A percentile compares a stretch with the other conserved stretches of the same genome.
These are phyloP conservation scores for Campoplex nolae DNA, from an alignment of 2,888 invertebrate species.

Conservation along the genomic window DNA sequence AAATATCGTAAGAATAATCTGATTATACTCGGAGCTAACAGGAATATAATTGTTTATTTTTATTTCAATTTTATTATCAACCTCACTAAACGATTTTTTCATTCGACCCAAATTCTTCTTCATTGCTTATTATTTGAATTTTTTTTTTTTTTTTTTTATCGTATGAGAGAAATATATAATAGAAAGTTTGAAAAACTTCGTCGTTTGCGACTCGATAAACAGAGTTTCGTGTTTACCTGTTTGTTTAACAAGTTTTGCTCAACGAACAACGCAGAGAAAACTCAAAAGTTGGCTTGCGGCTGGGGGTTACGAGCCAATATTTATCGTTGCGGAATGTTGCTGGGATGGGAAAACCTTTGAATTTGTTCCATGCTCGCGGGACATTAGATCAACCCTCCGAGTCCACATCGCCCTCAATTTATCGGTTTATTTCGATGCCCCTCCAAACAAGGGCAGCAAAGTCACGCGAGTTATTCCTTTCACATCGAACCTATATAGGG, in stretches of 20 bases:
- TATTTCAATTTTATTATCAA: not conserved
- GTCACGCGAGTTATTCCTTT: slow-evolving; percentile 58
- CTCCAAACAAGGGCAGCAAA: not conserved
- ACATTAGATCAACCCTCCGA: slow-evolving; percentile 52
- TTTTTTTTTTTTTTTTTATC: not conserved
- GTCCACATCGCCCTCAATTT: slow-evolving; percentile 50
- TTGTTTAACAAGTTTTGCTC: slow-evolving; percentile 20
- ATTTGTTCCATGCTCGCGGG: slow-evolving; percentile 57
- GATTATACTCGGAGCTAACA: not conserved
- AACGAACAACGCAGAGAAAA: slow-evolving; percentile 17
- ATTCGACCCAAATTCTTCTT: not conserved
- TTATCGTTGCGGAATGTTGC: slow-evolving; percentile 39
- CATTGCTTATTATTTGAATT: not conserved
- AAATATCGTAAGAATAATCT: not conserved
- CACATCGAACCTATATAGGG: slow-evolving; percentile 2
- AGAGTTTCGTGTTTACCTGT: slow-evolving; percentile 27
- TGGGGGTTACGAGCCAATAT: slow-evolving; percentile 46
- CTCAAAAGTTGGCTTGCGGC: not conserved
- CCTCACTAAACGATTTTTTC: not conserved
- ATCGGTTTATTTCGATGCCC: slow-evolving; percentile 57
- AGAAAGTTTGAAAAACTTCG: not conserved
- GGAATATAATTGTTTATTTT: not conserved
- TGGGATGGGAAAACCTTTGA: slow-evolving; percentile 35
- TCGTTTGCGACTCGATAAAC: slow-evolving; percentile 10
- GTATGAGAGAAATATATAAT: not conserved